phyloP scores from a whole-genome alignment of 1,140 invertebrate genomes.

The Drosophila trapezifrons region DNA sequence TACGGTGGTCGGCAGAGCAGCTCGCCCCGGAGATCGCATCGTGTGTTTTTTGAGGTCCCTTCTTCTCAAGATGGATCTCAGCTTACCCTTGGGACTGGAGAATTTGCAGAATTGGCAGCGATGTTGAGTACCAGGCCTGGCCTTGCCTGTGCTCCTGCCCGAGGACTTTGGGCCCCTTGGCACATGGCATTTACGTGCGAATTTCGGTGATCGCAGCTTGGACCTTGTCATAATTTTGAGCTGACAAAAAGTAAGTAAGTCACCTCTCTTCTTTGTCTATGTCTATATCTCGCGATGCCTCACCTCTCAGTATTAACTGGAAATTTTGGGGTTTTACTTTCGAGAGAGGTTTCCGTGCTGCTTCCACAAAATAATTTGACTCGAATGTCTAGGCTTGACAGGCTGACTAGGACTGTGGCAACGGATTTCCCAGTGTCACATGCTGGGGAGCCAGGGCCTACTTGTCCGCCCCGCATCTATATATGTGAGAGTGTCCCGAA shows the following conservation, averaged over 20 bases:
- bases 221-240: constrained; percentile 14
- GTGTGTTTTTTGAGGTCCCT: background rate
- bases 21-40: background rate
- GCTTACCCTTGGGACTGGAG: background rate
- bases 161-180: background rate
- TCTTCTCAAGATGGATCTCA: background rate
- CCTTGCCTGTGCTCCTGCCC: background rate
- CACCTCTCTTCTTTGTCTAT: background rate
- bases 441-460: constrained; percentile 9
- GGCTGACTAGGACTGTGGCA: background rate
- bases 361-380: background rate
- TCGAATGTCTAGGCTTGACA: constrained; percentile 14
- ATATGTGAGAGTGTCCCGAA: constrained; percentile 14
- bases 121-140: background rate
- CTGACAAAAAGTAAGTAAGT: too few species aligned
- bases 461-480: constrained; percentile 1
- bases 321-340: constrained; percentile 14
- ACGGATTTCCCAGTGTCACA: constrained; percentile 11
- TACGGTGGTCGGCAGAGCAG: too few species aligned
- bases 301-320: background rate
- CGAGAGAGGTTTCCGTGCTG: background rate
- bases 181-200: too few species aligned
- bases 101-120: background rate
- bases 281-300: background rate
- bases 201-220: constrained; percentile 3